A percentile compares a stretch with the other conserved stretches of the same genome.
Conservation (phyloP, 2,888 invertebrate species). For the Rhamphomyia laevipes region DNA sequence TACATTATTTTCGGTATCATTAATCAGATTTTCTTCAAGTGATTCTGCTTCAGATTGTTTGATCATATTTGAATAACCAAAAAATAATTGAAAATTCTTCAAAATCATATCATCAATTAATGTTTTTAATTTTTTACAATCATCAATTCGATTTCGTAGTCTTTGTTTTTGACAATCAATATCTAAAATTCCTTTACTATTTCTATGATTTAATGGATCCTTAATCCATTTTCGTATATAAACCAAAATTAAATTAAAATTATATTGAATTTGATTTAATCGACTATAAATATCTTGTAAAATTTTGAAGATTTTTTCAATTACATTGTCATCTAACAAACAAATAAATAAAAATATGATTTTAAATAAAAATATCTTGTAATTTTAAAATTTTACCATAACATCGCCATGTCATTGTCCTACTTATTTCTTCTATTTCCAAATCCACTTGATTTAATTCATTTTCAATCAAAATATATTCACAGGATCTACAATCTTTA, state of each 20-base stretch:
- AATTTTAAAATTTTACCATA: slow-evolving; percentile 50
- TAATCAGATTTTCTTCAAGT: too few species aligned
- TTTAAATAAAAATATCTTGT: too few species aligned
- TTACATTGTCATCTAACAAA: slow-evolving; percentile 21
- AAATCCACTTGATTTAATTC: slow-evolving; percentile 65
- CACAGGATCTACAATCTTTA: slow-evolving; percentile 56
- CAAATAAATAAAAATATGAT: background rate
- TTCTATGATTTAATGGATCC: slow-evolving; percentile 65
- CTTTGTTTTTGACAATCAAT: slow-evolving; percentile 28
- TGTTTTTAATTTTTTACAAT: slow-evolving; percentile 28
- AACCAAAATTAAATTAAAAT: slow-evolving; percentile 45
- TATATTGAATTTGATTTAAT: slow-evolving; percentile 42
- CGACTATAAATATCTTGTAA: slow-evolving; percentile 23
- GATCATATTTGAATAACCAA: slow-evolving; percentile 7
- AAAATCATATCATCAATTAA: slow-evolving; percentile 27
- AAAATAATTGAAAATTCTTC: slow-evolving; percentile 30
- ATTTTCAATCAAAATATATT: slow-evolving; percentile 62
- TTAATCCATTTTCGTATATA: slow-evolving; percentile 60
- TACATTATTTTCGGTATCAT: background rate
- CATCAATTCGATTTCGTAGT: slow-evolving; percentile 22
- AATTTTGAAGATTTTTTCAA: slow-evolving; percentile 23
- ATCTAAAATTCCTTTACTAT: slow-evolving; percentile 33
- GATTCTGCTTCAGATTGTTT: too few species aligned
- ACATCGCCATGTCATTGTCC: slow-evolving; percentile 65
- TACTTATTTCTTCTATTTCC: slow-evolving; percentile 54